Base-by-base conservation (phyloP, 2,888 invertebrate genomes). In the Agriopis aurantiaria region DNA sequence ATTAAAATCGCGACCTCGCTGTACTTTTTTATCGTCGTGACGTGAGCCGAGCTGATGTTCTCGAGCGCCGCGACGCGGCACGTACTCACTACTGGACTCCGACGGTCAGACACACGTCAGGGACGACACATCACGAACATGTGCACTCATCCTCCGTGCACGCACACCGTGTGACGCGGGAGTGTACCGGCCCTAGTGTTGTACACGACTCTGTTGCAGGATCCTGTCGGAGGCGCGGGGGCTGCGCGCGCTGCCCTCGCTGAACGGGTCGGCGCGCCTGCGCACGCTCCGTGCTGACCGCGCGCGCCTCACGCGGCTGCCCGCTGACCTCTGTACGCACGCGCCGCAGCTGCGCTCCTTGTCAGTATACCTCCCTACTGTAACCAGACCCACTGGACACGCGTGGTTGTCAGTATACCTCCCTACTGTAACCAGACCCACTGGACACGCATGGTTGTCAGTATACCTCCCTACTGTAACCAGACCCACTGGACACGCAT, bases 201-300 rank as follows among this genome's bases (percentile, higher is more conserved):
- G 33, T 33, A 33, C 49, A 46, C 60, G 57, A 74, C 75, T 78
- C 4, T 52, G 76, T 84, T 85, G 68, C 93, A 99, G 99, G 79
- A 97, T 97, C 78, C 88, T 99, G 76, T 98, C 98, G 56, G 98
- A 98, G 91, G 97, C 97, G 70, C 95, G 97, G 75, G 96, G 96
- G 76, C 95, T 98, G 85, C 96, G 96, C 72, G 93, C 95, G 78
- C 97, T 99, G 91, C 99, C 99, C 12, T 96, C 97, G 87, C 95
- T 99, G 82, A 97, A 97, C 84, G 98, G 98, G 58, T 97, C 97
- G 40, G 85, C 87, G 78, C 96, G 97, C 4, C 93, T 99, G 88
- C 98, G 98, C 88, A 95, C 97, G 76, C 95, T 99, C 79, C 96
- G 97, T 78, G 94, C 97, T 78, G 98, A 98, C 94, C 96, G 98